These are phyloP conservation scores for Orius insidiosus DNA, from an alignment of 1,140 invertebrate genomes.

Conservation along the genomic window DNA sequence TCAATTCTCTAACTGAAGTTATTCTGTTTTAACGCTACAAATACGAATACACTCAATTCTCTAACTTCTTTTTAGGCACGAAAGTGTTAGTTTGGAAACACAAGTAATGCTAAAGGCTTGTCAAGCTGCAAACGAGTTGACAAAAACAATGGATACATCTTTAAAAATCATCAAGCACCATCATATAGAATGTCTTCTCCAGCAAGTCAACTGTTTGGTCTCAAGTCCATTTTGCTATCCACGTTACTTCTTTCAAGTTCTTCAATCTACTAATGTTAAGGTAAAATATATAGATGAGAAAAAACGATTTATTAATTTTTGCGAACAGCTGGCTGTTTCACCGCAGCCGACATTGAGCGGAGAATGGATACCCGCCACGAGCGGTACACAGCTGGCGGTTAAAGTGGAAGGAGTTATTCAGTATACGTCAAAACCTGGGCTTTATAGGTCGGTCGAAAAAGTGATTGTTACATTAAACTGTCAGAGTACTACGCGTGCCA, in stretches of 20 bases:
- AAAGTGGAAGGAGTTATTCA: constrained; percentile 78
- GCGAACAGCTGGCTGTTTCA: constrained; percentile 62
- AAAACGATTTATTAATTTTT: constrained; percentile 13
- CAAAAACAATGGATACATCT: constrained; percentile 21
- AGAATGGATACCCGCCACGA: constrained; percentile 56
- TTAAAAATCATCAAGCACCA: constrained; percentile 20
- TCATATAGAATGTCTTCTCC: constrained; percentile 49
- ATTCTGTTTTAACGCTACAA: too few species aligned
- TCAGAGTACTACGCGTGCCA: constrained; percentile 33
- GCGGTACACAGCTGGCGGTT: constrained; percentile 59
- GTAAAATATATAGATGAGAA: constrained; percentile 16
- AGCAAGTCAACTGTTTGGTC: constrained; percentile 45
- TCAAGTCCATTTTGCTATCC: constrained; percentile 53
- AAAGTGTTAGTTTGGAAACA: constrained; percentile 31
- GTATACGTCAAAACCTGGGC: constrained; percentile 40
- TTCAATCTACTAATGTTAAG: constrained; percentile 55
- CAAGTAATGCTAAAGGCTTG: constrained; percentile 32
- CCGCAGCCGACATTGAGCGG: constrained; percentile 61
- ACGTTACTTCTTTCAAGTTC: constrained; percentile 72
- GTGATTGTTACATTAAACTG: constrained; percentile 54
- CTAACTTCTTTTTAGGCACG: constrained; percentile 15
- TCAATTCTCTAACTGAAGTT: too few species aligned
- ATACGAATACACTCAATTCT: too few species aligned
- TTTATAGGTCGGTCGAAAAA: constrained; percentile 49
- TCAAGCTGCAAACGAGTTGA: constrained; percentile 31